Evolutionary conservation across 2,113 vertebrate species (phyloP), one percentile per base, ranked within the genome.

Genomic region (Sakesphorus luctuosus): DNA sequence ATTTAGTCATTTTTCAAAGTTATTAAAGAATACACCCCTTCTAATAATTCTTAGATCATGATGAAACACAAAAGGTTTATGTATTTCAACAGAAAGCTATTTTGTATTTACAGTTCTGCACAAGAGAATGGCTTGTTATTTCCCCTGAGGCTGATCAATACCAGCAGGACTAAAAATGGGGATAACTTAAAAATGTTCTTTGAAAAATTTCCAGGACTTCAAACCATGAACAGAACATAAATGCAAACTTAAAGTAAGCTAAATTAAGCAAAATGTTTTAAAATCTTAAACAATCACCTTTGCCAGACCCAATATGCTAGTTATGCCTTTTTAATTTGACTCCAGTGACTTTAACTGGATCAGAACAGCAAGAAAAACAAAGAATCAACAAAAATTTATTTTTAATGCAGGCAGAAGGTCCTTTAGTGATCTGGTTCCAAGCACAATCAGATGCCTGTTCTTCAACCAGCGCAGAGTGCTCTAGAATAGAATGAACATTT

Each of bases 21-120:
- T 96, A 95, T 94, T 97, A 90, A 94, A 95, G 76, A 88, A 96
- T 94, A 96, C 40, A 9, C 76, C 90, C 76, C 65, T 87, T 72
- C 61, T 86, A 96, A 86, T 94, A 96, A 94, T 78, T 94, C 69
- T 96, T 61, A 90, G 76, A 65, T 89, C 76, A 58, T 14, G 52
- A 80, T 89, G 83, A 93, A 77, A 87, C 52, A 83, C 85, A 95
- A 88, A 93, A 95, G 76, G 72, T 95, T 96, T 88, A 83, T 87
- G 49, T 91, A 95, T 96, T 96, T 96, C 96, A 96, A 53, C 92
- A 94, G 86, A 94, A 97, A 65, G 65, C 36, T 92, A 89, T 96
- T 97, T 96, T 92, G 90, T 93, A 93, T 96, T 97, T 95, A 93
- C 65, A 93, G 61, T 90, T 92, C 73, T 87, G 68, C 80, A 71